These are phyloP conservation scores for Alauda arvensis DNA, from an alignment of 2,797 vertebrate species.

Conservation along the genomic window DNA sequence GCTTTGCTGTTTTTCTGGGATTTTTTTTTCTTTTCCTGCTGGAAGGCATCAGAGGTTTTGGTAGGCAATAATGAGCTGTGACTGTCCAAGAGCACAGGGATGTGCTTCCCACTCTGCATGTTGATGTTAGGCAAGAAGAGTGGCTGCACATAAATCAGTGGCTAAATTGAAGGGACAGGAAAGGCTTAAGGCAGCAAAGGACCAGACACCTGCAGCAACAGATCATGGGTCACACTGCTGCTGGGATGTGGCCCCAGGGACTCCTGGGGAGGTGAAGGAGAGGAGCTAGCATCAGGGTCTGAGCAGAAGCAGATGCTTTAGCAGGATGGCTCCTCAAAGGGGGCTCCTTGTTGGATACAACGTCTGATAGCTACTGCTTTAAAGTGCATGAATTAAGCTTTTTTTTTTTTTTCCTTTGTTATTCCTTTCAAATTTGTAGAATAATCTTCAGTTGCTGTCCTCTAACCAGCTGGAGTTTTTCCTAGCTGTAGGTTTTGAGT, in stretches of 20 bases:
- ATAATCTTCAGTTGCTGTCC: neutral
- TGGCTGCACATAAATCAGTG: neutral
- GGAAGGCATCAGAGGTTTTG: neutral
- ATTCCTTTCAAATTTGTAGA: neutral
- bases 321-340: neutral
- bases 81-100: neutral
- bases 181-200: neutral
- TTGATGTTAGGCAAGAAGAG: neutral
- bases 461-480: neutral
- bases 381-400: neutral
- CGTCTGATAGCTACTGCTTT: neutral
- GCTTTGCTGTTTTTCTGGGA: neutral
- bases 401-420: neutral
- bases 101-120: fast-evolving
- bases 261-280: neutral
- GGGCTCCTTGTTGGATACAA: fast-evolving
- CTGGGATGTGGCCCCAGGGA: neutral
- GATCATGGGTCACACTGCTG: neutral
- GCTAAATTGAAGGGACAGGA: neutral
- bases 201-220: neutral
- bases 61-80: neutral
- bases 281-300: neutral
- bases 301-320: neutral
- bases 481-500: neutral
- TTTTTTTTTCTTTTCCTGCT: neutral